Evolutionary conservation across 1,140 invertebrate genomes (phyloP).

Genomic region (Camponotus floridanus): DNA sequence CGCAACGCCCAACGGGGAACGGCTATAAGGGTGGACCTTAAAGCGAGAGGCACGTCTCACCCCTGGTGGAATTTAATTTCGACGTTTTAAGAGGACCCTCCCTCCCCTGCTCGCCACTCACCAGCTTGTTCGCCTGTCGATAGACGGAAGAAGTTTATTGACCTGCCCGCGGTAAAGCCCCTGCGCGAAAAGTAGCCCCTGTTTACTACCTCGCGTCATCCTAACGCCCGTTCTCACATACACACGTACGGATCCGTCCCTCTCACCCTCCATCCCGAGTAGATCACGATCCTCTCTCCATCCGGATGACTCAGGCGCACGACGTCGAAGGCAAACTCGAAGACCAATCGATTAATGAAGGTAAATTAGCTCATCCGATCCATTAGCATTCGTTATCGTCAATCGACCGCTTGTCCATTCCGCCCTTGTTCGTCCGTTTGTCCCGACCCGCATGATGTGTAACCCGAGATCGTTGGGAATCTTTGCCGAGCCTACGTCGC

Average conservation of each 20-base stretch:
- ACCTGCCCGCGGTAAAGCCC: constrained; percentile 72
- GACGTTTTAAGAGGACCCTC: constrained; percentile 79
- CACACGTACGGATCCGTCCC: background rate
- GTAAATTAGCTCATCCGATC: constrained; percentile 83
- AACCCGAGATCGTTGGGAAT: constrained; percentile 81
- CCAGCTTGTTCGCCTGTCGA: constrained; percentile 57
- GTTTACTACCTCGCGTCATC: constrained; percentile 22
- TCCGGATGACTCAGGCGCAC: constrained; percentile 64
- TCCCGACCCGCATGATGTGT: constrained; percentile 79
- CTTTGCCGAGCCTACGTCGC: constrained; percentile 46
- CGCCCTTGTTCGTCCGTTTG: constrained; percentile 67
- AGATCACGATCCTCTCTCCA: constrained; percentile 30
- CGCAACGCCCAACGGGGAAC: constrained; percentile 53
- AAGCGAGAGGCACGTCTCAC: constrained; percentile 65
- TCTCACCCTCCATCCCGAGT: background rate
- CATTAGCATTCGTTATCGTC: constrained; percentile 84
- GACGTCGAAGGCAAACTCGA: constrained; percentile 69
- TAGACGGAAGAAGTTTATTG: constrained; percentile 79
- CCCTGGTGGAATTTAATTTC: constrained; percentile 81
- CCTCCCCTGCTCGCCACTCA: constrained; percentile 45
- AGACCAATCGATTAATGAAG: constrained; percentile 83
- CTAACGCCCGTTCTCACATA: background rate
- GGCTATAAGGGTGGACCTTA: constrained; percentile 76
- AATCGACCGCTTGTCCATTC: constrained; percentile 78
- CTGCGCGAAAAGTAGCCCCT: constrained; percentile 62